Percentiles rank a stretch among this genome's conserved stretches.
phyloP scores from a whole-genome alignment of 2,797 vertebrate species.

The Eulemur albifrons region DNA sequence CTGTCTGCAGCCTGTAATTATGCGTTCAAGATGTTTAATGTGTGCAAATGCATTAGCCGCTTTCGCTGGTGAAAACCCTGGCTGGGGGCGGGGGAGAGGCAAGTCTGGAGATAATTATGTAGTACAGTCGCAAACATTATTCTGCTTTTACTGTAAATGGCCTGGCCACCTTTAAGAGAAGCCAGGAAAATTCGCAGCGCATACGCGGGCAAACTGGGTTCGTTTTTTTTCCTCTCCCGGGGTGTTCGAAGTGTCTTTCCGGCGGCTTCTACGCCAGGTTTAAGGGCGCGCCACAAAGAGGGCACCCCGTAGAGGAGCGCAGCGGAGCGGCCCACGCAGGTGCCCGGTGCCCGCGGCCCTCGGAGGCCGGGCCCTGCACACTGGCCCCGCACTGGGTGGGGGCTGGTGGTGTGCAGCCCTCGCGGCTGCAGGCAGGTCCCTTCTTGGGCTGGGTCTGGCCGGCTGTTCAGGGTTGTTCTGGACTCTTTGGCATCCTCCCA shows the following conservation, averaged over 20 bases:
- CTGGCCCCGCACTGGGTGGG: background rate
- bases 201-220: slow-evolving; percentile 60
- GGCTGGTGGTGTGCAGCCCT: background rate
- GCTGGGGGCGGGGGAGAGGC: slow-evolving; percentile 62
- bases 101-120: slow-evolving; percentile 86
- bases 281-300: background rate
- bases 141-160: slow-evolving; percentile 83
- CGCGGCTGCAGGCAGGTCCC: accelerated
- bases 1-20: slow-evolving; percentile 79
- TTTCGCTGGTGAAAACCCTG: slow-evolving; percentile 80
- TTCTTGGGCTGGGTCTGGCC: background rate
- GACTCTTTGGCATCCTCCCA: background rate
- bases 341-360: background rate
- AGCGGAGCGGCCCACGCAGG: background rate
- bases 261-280: background rate
- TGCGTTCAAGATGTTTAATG: slow-evolving; percentile 78
- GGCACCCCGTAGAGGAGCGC: background rate
- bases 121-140: slow-evolving; percentile 83
- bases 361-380: background rate
- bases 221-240: slow-evolving; percentile 23
- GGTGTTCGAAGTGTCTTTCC: slow-evolving; percentile 56
- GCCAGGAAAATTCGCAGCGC: slow-evolving; percentile 73
- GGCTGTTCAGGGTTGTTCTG: background rate
- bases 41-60: slow-evolving; percentile 77
- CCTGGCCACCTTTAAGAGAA: slow-evolving; percentile 82